These are phyloP conservation scores for Sebastes hubbsi DNA, from an alignment of 2,797 vertebrate genomes.

Conservation along the genomic window DNA sequence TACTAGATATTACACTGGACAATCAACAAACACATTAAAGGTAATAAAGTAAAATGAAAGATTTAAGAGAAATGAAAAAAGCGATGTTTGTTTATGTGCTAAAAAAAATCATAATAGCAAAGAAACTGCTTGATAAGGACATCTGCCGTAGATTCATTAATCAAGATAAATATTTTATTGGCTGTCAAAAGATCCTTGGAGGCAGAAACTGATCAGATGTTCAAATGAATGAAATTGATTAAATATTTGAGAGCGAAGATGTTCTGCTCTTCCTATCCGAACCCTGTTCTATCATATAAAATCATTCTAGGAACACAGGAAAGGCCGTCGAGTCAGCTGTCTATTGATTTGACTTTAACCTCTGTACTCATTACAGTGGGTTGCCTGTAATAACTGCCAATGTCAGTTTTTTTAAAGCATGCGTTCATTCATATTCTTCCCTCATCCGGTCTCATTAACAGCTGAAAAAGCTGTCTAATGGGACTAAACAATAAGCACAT, in stretches of 20 bases:
- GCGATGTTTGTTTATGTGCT: neutral
- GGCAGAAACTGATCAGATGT: slow-evolving; percentile 11
- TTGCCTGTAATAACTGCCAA: neutral
- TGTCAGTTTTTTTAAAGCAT: neutral
- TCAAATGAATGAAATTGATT: neutral
- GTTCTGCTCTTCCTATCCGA: neutral
- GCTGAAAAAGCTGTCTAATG: neutral
- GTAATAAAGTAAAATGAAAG: neutral
- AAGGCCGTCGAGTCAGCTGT: neutral
- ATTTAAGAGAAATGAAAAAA: neutral
- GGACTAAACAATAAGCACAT: neutral
- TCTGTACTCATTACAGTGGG: neutral
- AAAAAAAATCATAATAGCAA: neutral
- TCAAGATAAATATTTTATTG: slow-evolving; percentile 18
- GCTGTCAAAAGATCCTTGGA: slow-evolving; percentile 15
- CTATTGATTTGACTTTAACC: slow-evolving; percentile 27
- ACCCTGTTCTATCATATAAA: neutral
- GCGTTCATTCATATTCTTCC: neutral
- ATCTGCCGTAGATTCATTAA: slow-evolving; percentile 20
- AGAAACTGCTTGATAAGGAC: neutral
- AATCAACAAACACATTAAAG: neutral
- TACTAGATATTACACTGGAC: neutral
- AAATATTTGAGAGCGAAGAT: slow-evolving; percentile 28
- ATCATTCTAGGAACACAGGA: neutral
- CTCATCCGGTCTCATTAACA: slow-evolving; percentile 4